Conservation (phyloP, 2,797 vertebrate genomes). For the Dicrostonyx torquatus region DNA sequence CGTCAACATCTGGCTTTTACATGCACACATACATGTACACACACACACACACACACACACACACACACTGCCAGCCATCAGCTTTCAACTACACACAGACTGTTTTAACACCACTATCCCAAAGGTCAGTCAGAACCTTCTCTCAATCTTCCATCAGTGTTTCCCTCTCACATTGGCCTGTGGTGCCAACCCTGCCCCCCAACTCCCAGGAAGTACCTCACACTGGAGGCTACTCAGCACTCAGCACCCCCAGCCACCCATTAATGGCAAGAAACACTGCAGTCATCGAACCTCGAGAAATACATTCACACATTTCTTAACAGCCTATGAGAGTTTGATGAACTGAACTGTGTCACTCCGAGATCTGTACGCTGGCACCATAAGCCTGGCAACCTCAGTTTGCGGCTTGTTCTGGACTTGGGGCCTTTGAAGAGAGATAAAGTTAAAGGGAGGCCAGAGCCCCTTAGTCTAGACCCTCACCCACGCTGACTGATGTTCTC, state of each 20-base stretch:
- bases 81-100: neutral
- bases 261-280: neutral
- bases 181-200: neutral
- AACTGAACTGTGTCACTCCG: neutral
- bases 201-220: neutral
- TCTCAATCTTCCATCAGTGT: neutral
- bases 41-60: neutral
- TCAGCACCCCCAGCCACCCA: neutral
- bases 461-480: neutral
- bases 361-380: neutral
- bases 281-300: neutral
- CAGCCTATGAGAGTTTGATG: neutral
- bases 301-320: constrained; percentile 12
- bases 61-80: neutral
- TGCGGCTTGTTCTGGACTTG: neutral
- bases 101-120: neutral
- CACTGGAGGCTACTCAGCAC: neutral
- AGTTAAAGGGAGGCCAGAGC: neutral
- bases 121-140: neutral
- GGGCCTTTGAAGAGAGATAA: neutral
- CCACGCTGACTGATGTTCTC: neutral
- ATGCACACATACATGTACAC: neutral
- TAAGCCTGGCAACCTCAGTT: neutral
- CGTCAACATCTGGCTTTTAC: neutral
- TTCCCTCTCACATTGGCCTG: neutral